Evolutionary conservation across 2,113 vertebrate genomes (phyloP).

Genomic region (Notarius quadriscutis): DNA sequence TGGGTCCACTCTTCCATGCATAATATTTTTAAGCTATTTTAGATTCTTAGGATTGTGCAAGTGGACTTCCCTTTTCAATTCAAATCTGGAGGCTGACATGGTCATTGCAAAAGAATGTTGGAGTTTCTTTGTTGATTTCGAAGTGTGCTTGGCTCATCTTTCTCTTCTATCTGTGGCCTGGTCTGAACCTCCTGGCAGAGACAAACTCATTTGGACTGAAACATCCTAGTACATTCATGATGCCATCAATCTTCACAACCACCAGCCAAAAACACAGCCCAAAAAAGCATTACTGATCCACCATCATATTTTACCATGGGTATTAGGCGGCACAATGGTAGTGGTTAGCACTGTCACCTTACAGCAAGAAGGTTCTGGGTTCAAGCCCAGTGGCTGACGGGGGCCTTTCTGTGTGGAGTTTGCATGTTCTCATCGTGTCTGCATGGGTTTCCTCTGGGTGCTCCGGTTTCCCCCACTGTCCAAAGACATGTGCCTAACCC

Average conservation of each 20-base stretch:
- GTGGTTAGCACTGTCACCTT: no score
- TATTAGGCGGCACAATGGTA: not conserved
- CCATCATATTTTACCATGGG: not conserved
- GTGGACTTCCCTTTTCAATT: not conserved
- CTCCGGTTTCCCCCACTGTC: no score
- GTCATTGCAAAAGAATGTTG: not conserved
- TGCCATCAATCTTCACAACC: not conserved
- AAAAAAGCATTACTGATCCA: not conserved
- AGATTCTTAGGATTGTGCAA: not conserved
- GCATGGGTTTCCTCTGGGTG: no score
- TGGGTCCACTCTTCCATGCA: not conserved
- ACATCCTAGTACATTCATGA: not conserved
- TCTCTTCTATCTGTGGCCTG: not conserved
- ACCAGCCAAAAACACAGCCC: not conserved
- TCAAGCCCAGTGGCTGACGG: no score
- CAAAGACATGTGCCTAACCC: no score
- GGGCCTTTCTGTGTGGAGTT: no score
- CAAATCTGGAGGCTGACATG: not conserved
- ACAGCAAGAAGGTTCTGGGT: no score
- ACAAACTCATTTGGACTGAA: not conserved
- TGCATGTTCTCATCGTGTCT: no score
- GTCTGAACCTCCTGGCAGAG: not conserved
- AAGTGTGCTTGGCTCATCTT: not conserved
- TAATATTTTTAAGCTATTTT: not conserved
- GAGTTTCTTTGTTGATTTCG: not conserved